A percentile compares a stretch with the other conserved stretches of the same genome.
These are phyloP conservation scores for Gopherus flavomarginatus DNA, from an alignment of 2,113 vertebrate genomes.

Conservation along the genomic window DNA sequence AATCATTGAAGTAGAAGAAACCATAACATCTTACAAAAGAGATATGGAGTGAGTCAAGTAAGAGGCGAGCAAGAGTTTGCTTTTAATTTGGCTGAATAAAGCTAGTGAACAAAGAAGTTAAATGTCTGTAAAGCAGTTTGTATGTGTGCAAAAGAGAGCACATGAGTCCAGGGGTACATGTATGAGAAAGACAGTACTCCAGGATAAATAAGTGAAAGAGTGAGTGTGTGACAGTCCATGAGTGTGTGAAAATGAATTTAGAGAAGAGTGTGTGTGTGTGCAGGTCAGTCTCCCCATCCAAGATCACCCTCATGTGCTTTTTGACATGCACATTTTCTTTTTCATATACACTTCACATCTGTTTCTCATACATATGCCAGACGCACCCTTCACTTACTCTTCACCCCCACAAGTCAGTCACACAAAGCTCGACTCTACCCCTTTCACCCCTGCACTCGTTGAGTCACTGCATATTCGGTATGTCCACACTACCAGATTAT, in stretches of 20 bases:
- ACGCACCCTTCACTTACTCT: not conserved
- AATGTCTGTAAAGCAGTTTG: not conserved
- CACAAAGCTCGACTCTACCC: rapidly evolving
- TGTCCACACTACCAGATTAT: no score
- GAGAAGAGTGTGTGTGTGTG: not conserved
- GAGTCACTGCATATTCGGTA: rapidly evolving
- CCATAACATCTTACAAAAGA: not conserved
- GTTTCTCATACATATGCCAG: not conserved
- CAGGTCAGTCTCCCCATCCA: not conserved
- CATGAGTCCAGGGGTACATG: not conserved
- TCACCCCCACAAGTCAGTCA: not conserved
- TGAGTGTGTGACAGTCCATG: not conserved
- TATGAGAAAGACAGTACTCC: not conserved
- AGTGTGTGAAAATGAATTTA: not conserved
- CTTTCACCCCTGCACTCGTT: not conserved
- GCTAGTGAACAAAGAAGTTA: not conserved
- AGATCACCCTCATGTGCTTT: not conserved
- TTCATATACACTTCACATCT: not conserved
- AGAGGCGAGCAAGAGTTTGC: not conserved
- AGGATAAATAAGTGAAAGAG: not conserved
- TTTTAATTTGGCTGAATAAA: not conserved
- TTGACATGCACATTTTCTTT: not conserved
- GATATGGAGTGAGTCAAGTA: rapidly evolving
- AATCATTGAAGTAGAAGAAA: not conserved
- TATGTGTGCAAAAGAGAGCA: not conserved